phyloP scores from a whole-genome alignment of 2,888 invertebrate species.

The Sisyra nigra region DNA sequence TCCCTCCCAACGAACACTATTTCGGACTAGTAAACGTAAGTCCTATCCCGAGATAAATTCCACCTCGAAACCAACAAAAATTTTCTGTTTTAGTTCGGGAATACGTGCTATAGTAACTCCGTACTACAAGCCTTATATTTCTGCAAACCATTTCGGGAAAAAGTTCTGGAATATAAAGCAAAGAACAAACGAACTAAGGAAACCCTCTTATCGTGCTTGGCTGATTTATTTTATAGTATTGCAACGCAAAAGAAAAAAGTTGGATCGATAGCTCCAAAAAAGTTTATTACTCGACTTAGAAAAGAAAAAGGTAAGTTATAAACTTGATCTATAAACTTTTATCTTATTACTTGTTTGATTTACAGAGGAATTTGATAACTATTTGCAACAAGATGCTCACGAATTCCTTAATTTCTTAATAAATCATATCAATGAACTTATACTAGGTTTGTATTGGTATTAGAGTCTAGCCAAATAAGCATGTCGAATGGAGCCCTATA shows the following conservation, averaged over 20 bases:
- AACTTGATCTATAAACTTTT: conserved; percentile 6
- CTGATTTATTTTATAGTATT: conserved; percentile 97
- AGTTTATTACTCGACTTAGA: conserved; percentile 93
- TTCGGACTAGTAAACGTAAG: conserved; percentile 98
- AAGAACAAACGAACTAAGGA: conserved; percentile 93
- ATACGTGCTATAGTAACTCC: conserved; percentile 99
- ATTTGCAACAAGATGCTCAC: conserved; percentile 99
- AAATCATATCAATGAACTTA: conserved; percentile 96
- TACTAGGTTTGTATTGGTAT: conserved; percentile 56
- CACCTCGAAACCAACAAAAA: conserved; percentile 5
- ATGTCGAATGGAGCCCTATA: too few relatives aligned
- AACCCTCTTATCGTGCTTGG: conserved; percentile 91
- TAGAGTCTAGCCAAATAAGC: too few relatives aligned
- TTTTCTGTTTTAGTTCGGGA: conserved; percentile 63
- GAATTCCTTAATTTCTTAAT: conserved; percentile 98
- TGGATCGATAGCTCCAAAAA: conserved; percentile 98
- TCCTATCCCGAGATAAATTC: conserved; percentile 19
- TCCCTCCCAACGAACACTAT: conserved; percentile 97
- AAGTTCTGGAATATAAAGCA: conserved; percentile 94
- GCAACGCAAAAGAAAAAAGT: conserved; percentile 99
- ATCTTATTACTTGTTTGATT: conserved; percentile 2
- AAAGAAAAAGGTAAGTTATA: conserved; percentile 79
- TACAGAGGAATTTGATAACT: conserved; percentile 70
- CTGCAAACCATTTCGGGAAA: conserved; percentile 97
- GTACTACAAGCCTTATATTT: conserved; percentile 98